A percentile compares a stretch with the other conserved stretches of the same genome.
Conservation (phyloP, 2,797 vertebrate genomes). For the Danio jaintianensis region DNA sequence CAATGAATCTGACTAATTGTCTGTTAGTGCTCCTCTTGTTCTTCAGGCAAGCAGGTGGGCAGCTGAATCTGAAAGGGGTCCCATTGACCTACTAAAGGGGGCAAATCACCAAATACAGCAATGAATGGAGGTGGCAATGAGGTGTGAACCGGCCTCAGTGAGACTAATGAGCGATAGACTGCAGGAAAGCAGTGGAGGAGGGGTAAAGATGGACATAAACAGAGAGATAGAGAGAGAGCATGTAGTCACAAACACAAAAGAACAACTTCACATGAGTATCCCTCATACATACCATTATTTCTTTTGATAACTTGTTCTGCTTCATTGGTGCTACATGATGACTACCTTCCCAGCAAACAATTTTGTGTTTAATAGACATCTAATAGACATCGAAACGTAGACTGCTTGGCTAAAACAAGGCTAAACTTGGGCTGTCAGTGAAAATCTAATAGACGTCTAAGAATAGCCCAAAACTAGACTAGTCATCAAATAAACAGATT, state of each 20-base stretch:
- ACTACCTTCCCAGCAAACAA: too few relatives aligned
- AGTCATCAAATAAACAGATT: too few relatives aligned
- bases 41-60: constrained; percentile 54
- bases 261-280: not conserved
- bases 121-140: constrained; percentile 67
- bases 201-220: not conserved
- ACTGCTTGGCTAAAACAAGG: too few relatives aligned
- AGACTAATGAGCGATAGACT: constrained; percentile 64
- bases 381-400: too few relatives aligned
- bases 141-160: constrained; percentile 64
- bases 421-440: too few relatives aligned
- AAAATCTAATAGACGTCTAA: too few relatives aligned
- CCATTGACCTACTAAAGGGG: constrained; percentile 66
- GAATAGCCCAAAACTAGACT: too few relatives aligned
- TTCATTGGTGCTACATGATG: not conserved
- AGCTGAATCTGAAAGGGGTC: constrained; percentile 60
- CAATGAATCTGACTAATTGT: constrained; percentile 63
- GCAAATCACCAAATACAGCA: constrained; percentile 66
- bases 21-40: constrained; percentile 53
- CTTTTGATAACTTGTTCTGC: not conserved
- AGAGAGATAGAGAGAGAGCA: constrained; percentile 15
- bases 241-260: constrained; percentile 3
- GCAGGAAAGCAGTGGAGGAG: constrained; percentile 35
- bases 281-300: not conserved
- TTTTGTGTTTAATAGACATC: too few relatives aligned